Evolutionary conservation across 35 echinoderm and acorn worm species (phyloP), one percentile per base, ranked within the genome.

Genomic region (Chiridota heheva): DNA sequence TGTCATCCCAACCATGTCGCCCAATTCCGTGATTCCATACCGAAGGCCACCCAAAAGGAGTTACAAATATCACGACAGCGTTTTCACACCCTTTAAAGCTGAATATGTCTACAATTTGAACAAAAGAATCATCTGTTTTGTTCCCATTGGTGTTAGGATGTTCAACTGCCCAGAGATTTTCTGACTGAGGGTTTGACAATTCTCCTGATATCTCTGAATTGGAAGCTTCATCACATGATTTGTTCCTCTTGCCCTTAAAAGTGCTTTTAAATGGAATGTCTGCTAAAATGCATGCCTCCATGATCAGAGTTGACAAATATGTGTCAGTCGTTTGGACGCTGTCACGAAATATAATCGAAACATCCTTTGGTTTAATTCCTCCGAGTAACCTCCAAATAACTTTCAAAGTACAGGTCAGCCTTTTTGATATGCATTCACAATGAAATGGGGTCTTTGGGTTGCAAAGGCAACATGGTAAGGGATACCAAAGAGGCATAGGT

Each of bases 21-120:
- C 75, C 76, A 26, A 46, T n/a, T 36, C 51, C 33, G 36, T 88
- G 76, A 34, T 81, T 66, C 86, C 86, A 88, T 7, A 81, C 76
- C 33, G 72, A 57, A 7, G 86, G 86, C 86, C 76, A 88, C 0
- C 76, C 63, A 58, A 70, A 81, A 0, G 76, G 63, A 13, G 46
- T 88, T 26, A 81, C 37, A 44, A 88, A 81, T 8, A 88, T 72
- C 27, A 88, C 86, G 44, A 88, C 64, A n/a, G 86, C 75, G 45
- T 67, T 88, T 28, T 88, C 86, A 40, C 86, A 88, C 57, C 86
- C 86, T 60, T 81, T 88, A 40, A 81, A 88, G 64, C 86, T 88
- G 65, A 88, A 73, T 20, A 88, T 88, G 63, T 88, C 76, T 10
- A 88, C 86, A 41, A 88, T 63, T 20, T 81, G n/a, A n/a, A n/a